phyloP scores from a whole-genome alignment of 1,140 invertebrate species.

The Microplitis demolitor region DNA sequence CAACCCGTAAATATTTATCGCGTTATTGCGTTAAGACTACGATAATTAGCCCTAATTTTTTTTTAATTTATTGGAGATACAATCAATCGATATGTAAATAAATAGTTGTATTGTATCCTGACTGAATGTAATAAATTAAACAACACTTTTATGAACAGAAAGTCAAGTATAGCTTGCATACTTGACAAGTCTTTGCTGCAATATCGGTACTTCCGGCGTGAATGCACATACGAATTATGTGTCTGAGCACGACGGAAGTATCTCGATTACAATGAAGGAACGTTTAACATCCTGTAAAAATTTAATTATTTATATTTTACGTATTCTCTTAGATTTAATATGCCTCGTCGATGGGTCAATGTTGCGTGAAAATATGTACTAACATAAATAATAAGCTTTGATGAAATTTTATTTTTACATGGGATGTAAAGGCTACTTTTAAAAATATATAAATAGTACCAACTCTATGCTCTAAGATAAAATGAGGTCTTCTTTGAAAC shows the following conservation, averaged over 20 bases:
- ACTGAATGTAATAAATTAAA: background rate
- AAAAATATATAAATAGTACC: too few species aligned
- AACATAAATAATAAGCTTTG: too few species aligned
- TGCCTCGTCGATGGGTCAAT: background rate
- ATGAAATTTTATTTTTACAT: too few species aligned
- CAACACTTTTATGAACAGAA: background rate
- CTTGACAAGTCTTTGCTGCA: background rate
- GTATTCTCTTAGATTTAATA: background rate
- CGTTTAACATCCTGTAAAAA: conserved; percentile 1
- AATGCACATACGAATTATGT: conserved; percentile 1
- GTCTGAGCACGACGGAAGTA: background rate
- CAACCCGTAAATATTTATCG: too few species aligned
- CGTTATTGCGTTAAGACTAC: too few species aligned
- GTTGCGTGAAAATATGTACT: background rate
- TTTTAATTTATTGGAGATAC: too few species aligned
- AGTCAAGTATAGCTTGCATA: background rate
- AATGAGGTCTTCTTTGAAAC: too few species aligned
- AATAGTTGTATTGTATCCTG: background rate
- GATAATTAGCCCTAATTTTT: too few species aligned
- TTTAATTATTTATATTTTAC: background rate
- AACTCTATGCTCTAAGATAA: too few species aligned
- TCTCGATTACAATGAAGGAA: background rate
- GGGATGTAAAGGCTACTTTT: too few species aligned
- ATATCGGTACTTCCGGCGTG: background rate
- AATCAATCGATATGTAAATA: too few species aligned